A percentile compares a stretch with the other conserved stretches of the same genome.
phyloP scores from a whole-genome alignment of 2,888 invertebrate genomes.

The Yponomeuta evonymella region DNA sequence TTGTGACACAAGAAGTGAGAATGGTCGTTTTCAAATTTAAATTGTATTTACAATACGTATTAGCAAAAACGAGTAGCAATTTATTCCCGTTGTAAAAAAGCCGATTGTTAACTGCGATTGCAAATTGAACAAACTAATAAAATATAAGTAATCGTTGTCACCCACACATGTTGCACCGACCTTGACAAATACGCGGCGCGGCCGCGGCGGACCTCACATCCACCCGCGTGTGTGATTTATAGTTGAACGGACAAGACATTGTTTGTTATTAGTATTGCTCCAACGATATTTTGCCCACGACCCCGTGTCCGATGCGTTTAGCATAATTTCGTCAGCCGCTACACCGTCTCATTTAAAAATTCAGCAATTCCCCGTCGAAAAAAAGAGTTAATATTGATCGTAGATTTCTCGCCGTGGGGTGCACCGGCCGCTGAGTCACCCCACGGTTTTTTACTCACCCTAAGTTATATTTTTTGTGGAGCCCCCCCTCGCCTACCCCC shows the following conservation, averaged over 20 bases:
- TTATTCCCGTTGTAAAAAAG: background rate
- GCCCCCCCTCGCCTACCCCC: slow-evolving; percentile 53
- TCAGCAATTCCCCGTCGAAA: slow-evolving; percentile 65
- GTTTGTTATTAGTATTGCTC: slow-evolving; percentile 10
- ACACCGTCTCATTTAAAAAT: slow-evolving; percentile 53
- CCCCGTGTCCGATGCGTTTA: slow-evolving; percentile 34
- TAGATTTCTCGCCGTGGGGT: slow-evolving; percentile 75
- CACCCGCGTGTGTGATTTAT: slow-evolving; percentile 42
- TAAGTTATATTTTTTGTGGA: slow-evolving; percentile 77
- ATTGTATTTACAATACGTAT: background rate
- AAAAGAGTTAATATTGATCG: slow-evolving; percentile 79
- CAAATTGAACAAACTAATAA: slow-evolving; percentile 15
- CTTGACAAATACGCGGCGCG: slow-evolving; percentile 54
- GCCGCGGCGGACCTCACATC: slow-evolving; percentile 23
- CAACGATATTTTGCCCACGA: background rate
- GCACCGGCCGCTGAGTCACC: slow-evolving; percentile 77
- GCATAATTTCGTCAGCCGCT: slow-evolving; percentile 29
- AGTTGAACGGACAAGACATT: slow-evolving; percentile 23
- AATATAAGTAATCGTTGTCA: slow-evolving; percentile 35
- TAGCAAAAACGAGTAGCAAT: background rate
- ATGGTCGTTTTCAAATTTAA: background rate
- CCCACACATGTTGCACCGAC: slow-evolving; percentile 51
- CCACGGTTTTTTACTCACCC: slow-evolving; percentile 78
- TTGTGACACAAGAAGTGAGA: background rate
- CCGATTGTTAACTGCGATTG: background rate